A percentile compares a stretch with the other conserved stretches of the same genome.
These are phyloP conservation scores for Polypedilum pembai DNA, from an alignment of 1,140 invertebrate species.

Conservation along the genomic window DNA sequence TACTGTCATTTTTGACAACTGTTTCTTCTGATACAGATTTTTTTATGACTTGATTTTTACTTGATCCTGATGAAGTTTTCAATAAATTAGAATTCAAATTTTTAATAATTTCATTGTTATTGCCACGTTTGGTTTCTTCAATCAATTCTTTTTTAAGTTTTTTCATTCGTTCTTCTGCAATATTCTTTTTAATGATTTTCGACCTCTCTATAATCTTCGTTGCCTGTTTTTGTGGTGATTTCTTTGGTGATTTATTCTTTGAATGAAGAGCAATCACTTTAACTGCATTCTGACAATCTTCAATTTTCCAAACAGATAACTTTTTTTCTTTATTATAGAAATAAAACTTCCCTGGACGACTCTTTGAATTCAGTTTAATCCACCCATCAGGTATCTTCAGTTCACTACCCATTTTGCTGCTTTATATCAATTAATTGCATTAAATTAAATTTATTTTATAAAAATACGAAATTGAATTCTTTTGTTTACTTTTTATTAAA, in stretches of 20 bases:
- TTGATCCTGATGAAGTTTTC: background rate
- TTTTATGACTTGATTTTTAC: slow-evolving; percentile 27
- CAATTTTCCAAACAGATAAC: slow-evolving; percentile 28
- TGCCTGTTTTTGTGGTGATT: slow-evolving; percentile 24
- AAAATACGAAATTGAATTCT: background rate
- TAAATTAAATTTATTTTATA: background rate
- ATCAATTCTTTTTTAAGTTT: background rate
- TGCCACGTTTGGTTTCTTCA: background rate
- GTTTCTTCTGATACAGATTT: background rate
- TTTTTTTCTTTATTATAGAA: slow-evolving; percentile 31
- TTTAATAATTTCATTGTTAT: background rate
- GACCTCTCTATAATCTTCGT: background rate
- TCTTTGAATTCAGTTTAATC: slow-evolving; percentile 30
- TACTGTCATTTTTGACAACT: background rate
- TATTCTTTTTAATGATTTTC: background rate
- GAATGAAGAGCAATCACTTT: slow-evolving; percentile 31
- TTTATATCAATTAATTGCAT: background rate
- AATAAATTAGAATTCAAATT: background rate
- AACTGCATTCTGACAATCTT: slow-evolving; percentile 1
- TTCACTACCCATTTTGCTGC: background rate
- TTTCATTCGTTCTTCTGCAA: slow-evolving; percentile 1
- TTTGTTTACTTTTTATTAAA: background rate
- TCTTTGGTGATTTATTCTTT: slow-evolving; percentile 33
- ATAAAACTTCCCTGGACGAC: slow-evolving; percentile 30
- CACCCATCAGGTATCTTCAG: slow-evolving; percentile 22